Evolutionary conservation across 2,888 invertebrate species (phyloP).

Genomic region (Ischnura elegans): DNA sequence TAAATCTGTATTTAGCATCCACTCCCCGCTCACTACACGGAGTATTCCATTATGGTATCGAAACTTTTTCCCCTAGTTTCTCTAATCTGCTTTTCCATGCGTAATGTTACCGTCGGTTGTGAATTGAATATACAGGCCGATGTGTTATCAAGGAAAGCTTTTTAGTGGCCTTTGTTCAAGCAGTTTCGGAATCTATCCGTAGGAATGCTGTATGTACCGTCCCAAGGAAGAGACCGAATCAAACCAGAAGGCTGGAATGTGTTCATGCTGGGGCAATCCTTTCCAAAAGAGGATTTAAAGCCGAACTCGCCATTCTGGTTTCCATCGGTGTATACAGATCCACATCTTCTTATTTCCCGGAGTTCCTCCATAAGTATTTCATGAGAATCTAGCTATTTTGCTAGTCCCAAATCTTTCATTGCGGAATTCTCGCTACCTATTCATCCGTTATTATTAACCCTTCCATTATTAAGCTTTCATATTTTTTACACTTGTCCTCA

Average conservation of each 20-base stretch:
- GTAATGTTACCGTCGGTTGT: no score
- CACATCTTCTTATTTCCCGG: not conserved
- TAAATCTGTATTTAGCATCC: no score
- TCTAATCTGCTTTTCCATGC: no score
- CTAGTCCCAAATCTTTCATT: not conserved
- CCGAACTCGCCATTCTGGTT: not conserved
- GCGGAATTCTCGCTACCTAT: no score
- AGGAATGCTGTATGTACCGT: not conserved
- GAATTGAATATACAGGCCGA: no score
- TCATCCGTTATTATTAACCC: no score
- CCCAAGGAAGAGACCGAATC: not conserved
- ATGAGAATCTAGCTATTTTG: not conserved
- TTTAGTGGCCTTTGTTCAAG: not conserved
- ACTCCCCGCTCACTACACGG: no score
- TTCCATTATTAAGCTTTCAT: no score
- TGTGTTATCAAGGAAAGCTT: no score
- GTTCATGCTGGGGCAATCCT: not conserved
- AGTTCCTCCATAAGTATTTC: not conserved
- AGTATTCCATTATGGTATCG: no score
- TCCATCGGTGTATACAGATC: not conserved
- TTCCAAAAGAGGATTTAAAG: not conserved
- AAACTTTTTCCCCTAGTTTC: no score
- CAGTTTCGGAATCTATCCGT: not conserved
- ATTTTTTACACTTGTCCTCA: no score
- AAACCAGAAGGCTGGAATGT: not conserved